These are phyloP conservation scores for Serranus cabrilla DNA, from an alignment of 2,797 vertebrate species.

Conservation along the genomic window DNA sequence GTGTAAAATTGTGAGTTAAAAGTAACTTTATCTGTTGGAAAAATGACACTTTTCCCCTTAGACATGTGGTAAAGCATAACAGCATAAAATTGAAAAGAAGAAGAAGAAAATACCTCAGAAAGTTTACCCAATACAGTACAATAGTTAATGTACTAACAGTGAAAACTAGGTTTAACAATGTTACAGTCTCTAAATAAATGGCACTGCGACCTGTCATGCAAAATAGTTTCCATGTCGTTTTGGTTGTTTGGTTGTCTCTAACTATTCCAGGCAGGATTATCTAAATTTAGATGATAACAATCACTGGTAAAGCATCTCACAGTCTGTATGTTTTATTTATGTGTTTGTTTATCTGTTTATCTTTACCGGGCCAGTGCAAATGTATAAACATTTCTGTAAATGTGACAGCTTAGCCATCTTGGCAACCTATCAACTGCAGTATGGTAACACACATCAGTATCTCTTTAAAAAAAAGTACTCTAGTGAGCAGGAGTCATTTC, in stretches of 20 bases:
- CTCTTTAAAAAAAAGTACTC: neutral
- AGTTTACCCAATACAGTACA: neutral
- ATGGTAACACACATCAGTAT: neutral
- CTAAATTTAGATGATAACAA: neutral
- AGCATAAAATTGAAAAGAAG: neutral
- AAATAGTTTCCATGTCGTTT: neutral
- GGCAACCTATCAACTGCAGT: too few relatives aligned
- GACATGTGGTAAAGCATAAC: neutral
- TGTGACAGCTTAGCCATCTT: too few relatives aligned
- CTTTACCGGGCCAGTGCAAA: too few relatives aligned
- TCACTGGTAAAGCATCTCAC: neutral
- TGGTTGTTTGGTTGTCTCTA: neutral
- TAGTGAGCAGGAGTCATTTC: neutral
- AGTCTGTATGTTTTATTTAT: neutral
- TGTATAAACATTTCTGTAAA: too few relatives aligned
- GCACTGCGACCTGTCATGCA: neutral
- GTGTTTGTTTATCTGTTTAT: too few relatives aligned
- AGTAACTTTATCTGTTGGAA: neutral
- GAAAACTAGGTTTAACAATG: neutral
- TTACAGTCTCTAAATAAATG: neutral
- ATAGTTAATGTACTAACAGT: neutral
- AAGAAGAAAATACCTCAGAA: neutral
- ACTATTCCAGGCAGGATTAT: neutral
- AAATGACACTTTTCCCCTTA: neutral
- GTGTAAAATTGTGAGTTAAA: neutral